Base-by-base conservation (phyloP, 2,113 vertebrate genomes). In the Malurus elegans region DNA sequence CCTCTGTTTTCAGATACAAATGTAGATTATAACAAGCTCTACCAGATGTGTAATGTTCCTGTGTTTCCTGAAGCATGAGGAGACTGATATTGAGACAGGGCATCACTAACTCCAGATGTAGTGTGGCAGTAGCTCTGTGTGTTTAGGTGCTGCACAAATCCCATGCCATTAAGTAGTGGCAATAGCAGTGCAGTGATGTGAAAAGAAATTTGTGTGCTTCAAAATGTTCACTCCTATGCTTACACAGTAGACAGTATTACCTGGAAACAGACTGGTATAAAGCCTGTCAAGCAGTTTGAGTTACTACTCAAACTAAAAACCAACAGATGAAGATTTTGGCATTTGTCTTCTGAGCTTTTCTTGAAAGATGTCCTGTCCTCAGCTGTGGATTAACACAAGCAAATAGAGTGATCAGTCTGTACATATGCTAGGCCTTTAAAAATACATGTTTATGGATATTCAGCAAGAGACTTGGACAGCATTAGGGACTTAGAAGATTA, bases 271-370 rank as follows among this genome's bases (percentile, higher is more conserved):
- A 19, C 18, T 23, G 18, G 4, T 47, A 28, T 51, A 26, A 75
- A 79, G 18, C 8, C 34, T 40, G 57, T 73, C 26, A 76, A 79
- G 19, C 18, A 40, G 14, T 36, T n/a, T n/a, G n/a, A n/a, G n/a
- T n/a, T n/a, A n/a, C n/a, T 60, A 53, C 13, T 74, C 21, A 44
- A 40, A 57, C 40, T 73, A 14, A 79, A 73, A 88, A 34, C 10
- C 0, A 0, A 7, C 34, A 18, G 8, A 18, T 9, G 4, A 93
- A 48, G n/a, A n/a, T 56, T 69, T 82, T 32, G 32, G 8, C 15
- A 6, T 60, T 88, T 87, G 84, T 67, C 28, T 73, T 73, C 26
- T 71, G 58, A 67, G 72, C 1, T 1, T 34, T 81, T 72, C 61
- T 51, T 60, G 66, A 60, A 24, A 24, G 11, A 8, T 54, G 34